Conservation (phyloP, 2,113 vertebrate species). For the Peromyscus leucopus region DNA sequence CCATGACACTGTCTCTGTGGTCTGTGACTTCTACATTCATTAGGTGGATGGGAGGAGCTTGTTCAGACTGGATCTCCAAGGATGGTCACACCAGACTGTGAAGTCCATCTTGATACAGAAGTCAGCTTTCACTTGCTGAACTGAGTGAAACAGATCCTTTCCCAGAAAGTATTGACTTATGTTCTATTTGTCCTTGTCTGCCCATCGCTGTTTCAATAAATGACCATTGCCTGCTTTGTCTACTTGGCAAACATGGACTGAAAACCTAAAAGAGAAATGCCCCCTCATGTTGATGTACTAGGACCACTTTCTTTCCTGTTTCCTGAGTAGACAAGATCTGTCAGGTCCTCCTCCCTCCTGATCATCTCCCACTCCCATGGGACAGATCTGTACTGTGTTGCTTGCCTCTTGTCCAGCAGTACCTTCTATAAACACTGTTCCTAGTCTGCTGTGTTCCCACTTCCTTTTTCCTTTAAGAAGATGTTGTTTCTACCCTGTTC, state of each 20-base stretch:
- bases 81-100: neutral
- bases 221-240: slow-evolving; percentile 18
- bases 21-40: neutral
- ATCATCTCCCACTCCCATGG: neutral
- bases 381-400: neutral
- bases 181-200: neutral
- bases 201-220: neutral
- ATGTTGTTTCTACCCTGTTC: neutral
- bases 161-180: neutral
- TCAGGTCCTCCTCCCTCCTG: neutral
- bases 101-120: neutral
- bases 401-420: neutral
- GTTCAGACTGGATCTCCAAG: neutral
- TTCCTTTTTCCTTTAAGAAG: neutral
- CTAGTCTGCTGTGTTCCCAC: neutral
- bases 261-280: neutral
- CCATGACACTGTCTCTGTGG: neutral
- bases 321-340: neutral
- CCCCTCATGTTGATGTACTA: neutral
- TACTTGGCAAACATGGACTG: slow-evolving; percentile 18
- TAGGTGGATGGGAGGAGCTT: neutral
- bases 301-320: neutral
- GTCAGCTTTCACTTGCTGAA: neutral
- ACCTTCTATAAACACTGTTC: neutral
- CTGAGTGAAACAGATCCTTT: neutral